Evolutionary conservation across 1,140 invertebrate species (phyloP), one percentile per base, ranked within the genome.

Genomic region (Bombus sylvicola): DNA sequence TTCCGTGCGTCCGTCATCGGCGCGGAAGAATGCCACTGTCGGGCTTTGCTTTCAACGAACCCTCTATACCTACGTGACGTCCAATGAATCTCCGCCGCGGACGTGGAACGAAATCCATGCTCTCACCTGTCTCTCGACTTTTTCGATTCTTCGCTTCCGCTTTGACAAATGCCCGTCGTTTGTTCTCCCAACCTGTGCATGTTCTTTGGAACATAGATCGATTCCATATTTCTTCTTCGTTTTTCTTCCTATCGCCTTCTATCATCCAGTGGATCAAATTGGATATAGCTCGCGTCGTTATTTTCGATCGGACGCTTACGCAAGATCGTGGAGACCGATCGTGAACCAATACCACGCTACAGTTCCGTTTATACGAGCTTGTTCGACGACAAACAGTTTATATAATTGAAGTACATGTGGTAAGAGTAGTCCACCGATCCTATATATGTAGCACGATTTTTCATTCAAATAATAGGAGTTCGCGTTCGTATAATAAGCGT

Each of bases 1-100:
- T 93, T 93, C 87, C 92, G 88, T 91, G 68, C 69, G 86, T 83
- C 37, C 77, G 83, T 89, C 74, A 78, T 77, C 77, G 76, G 47
- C 75, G 79, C 75, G 79, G 64, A 86, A 79, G 88, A 90, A 89
- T 87, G 85, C 80, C 85, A 81, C 80, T 80, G 72, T 86, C 86
- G 57, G n/a, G 37, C 64, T 66, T 47, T 22, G 83, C 88, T 76
- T 83, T 88, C 83, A 85, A 75, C 86, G 71, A 53, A 37, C 73
- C 68, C 68, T 86, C 53, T 47, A 53, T 37, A 43, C 71, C 25
- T 57, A 41, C 57, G 74, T 73, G 86, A 81, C 83, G 81, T 75
- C 80, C 62, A 71, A 86, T 83, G 85, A 86, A 79, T 72, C 85
- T 78, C 57, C 53, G 47, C 62, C 53, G 62, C 69, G 78, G n/a